Evolutionary conservation across 2,888 invertebrate genomes (phyloP).

Genomic region (Phoronis australis): DNA sequence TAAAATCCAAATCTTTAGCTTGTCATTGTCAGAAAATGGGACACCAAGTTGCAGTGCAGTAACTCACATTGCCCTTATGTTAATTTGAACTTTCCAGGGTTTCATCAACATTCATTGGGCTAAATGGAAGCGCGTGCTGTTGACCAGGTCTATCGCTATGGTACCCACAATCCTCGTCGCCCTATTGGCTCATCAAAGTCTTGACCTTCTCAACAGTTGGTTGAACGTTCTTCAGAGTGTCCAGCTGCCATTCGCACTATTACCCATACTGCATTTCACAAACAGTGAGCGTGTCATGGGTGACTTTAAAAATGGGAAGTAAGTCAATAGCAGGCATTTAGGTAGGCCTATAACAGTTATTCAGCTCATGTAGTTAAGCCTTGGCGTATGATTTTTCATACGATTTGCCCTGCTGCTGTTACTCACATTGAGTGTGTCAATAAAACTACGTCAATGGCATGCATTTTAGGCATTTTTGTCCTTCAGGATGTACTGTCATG

Average conservation of each 20-base stretch:
- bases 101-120: slow-evolving; percentile 80
- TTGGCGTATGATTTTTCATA: too few relatives aligned
- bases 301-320: slow-evolving; percentile 69
- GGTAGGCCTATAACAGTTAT: too few relatives aligned
- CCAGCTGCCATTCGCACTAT: slow-evolving; percentile 77
- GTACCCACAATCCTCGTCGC: slow-evolving; percentile 56
- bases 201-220: slow-evolving; percentile 75
- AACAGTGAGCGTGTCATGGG: slow-evolving; percentile 76
- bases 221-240: slow-evolving; percentile 79
- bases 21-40: too few relatives aligned
- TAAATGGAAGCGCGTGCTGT: slow-evolving; percentile 78
- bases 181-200: slow-evolving; percentile 57
- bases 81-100: slow-evolving; percentile 55
- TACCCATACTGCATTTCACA: slow-evolving; percentile 80
- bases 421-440: too few relatives aligned
- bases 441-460: too few relatives aligned
- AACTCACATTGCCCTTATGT: neutral
- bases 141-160: slow-evolving; percentile 78
- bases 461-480: too few relatives aligned
- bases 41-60: too few relatives aligned
- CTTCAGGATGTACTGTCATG: too few relatives aligned
- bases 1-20: too few relatives aligned
- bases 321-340: slow-evolving; percentile 3
- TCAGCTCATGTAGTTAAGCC: too few relatives aligned
- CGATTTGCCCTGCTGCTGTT: too few relatives aligned